These are phyloP conservation scores for Lagorchestes hirsutus DNA, from an alignment of 2,797 vertebrate species.

Conservation along the genomic window DNA sequence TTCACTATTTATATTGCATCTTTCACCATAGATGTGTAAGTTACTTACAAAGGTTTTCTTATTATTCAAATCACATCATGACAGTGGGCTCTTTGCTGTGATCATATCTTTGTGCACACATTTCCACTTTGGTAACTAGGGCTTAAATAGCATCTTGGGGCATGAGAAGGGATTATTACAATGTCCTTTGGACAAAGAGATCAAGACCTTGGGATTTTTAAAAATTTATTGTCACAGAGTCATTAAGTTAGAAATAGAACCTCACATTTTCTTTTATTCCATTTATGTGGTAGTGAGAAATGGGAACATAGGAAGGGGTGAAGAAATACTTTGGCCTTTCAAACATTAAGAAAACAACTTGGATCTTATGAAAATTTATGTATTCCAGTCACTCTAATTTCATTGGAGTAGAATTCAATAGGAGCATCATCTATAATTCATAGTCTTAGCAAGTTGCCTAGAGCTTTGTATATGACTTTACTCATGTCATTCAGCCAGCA, in stretches of 20 bases:
- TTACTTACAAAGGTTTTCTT: slow-evolving; percentile 46
- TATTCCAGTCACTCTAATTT: neutral
- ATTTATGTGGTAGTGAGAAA: neutral
- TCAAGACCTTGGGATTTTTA: neutral
- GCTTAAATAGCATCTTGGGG: neutral
- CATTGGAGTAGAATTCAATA: neutral
- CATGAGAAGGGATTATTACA: neutral
- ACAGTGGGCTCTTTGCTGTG: neutral
- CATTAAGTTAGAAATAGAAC: slow-evolving; percentile 23
- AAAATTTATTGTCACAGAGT: slow-evolving; percentile 31
- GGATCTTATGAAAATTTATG: neutral
- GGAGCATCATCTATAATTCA: neutral
- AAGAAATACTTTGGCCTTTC: neutral
- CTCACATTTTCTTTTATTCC: neutral
- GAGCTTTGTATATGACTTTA: neutral
- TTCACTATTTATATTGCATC: slow-evolving; percentile 47
- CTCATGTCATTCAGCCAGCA: neutral
- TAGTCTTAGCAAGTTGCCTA: neutral
- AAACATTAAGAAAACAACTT: slow-evolving; percentile 23
- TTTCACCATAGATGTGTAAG: neutral
- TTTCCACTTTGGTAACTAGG: slow-evolving; percentile 30
- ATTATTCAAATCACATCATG: neutral
- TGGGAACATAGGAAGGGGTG: neutral
- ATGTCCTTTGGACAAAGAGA: slow-evolving; percentile 23
- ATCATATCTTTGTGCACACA: slow-evolving; percentile 23